Evolutionary conservation across 2,888 invertebrate species (phyloP), one percentile per base, ranked within the genome.

Genomic region (Nebria brevicollis): DNA sequence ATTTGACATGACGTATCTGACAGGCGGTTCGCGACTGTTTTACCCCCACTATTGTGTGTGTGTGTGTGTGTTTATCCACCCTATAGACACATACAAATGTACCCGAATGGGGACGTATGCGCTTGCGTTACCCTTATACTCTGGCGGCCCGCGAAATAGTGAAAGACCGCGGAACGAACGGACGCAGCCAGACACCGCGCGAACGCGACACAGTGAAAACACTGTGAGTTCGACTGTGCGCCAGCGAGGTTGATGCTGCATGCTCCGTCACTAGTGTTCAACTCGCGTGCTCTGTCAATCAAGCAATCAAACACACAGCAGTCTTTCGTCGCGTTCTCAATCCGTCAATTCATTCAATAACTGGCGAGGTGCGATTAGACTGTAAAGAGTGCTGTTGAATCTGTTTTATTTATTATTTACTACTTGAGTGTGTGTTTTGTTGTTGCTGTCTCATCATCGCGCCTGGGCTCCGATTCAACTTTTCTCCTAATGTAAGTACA

Each of bases 1-100:
- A 81, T 81, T 81, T 81, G 81, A 81, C 81, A 75, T 86, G 87
- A 86, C 85, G 85, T 86, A 85, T 86, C 85, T 85, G 86, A 86
- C 87, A 86, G 86, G 86, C 85, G 86, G 86, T 85, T 72, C 81
- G 85, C 85, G 86, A 86, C 86, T 85, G 85, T 85, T 86, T 54
- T 86, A 84, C 86, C 86, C 86, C 86, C 86, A 83, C 86, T 83
- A 81, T 13, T 54, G 2, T 54, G 7, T 54, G 54, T 54, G 13
- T 54, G 13, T 54, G 54, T 54, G 54, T 54, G 54, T 54, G 54
- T 54, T 54, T 54, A 8, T 54, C 54, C 54, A 54, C 54, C 54
- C 54, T 54, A 54, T 13, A 43, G 7, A 54, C 11, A 54, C 54
- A 54, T 8, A 13, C 54, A 54, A 54, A 11, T 66, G 34, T 6